These are phyloP conservation scores for Xerus inauris DNA, from an alignment of 2,113 vertebrate genomes.

Conservation along the genomic window DNA sequence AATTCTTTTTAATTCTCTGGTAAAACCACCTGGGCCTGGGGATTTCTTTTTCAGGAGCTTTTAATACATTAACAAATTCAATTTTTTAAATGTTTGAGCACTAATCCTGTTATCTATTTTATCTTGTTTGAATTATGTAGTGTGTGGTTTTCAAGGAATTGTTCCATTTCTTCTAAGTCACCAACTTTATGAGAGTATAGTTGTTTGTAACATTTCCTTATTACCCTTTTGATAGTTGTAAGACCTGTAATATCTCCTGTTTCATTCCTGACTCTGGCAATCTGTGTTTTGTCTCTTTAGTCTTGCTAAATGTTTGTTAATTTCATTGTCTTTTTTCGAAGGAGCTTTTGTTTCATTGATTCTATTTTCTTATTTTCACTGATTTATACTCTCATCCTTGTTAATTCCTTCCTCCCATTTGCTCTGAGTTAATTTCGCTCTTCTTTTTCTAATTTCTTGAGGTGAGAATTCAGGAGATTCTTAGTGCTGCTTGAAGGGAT, in stretches of 20 bases:
- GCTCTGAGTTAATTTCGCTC: conserved; percentile 34
- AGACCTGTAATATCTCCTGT: not conserved
- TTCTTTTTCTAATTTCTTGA: conserved; percentile 34
- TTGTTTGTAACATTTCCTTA: not conserved
- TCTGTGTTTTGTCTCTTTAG: not conserved
- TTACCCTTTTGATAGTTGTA: not conserved
- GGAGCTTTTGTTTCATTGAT: not conserved
- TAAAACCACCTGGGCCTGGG: not conserved
- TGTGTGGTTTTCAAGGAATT: not conserved
- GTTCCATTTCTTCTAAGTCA: not conserved
- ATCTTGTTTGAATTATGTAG: not conserved
- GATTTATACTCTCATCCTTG: not conserved
- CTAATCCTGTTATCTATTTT: not conserved
- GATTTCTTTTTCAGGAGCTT: not conserved
- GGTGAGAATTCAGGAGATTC: not conserved
- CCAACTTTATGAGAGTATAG: not conserved
- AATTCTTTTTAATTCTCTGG: conserved; percentile 8
- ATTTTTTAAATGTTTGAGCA: not conserved
- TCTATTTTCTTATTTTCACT: not conserved
- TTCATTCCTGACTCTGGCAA: not conserved
- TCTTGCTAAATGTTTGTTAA: not conserved
- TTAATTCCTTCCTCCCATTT: not conserved
- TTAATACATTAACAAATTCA: not conserved
- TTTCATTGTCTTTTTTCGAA: not conserved
- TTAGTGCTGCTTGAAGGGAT: not conserved